Percentiles rank a stretch among this genome's conserved stretches.
Conservation (phyloP, 2,113 vertebrate species). For the Gnathonemus longibarbis region DNA sequence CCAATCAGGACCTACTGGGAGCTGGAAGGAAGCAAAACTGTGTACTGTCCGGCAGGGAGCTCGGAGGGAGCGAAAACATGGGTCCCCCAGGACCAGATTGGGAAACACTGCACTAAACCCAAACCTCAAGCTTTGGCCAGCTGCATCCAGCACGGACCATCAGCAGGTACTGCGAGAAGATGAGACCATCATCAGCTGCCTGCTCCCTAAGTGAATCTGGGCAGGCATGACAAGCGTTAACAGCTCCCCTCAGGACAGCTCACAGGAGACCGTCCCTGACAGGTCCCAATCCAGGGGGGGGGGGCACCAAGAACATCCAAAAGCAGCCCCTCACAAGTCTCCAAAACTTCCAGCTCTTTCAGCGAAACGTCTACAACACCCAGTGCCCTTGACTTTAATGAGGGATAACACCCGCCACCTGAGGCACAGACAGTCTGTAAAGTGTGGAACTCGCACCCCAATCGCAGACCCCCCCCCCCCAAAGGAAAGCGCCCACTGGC, state of each 20-base stretch:
- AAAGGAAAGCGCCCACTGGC: not conserved
- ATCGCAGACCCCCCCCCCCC: not conserved
- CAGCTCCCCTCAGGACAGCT: not conserved
- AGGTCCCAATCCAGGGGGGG: not conserved
- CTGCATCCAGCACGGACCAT: not conserved
- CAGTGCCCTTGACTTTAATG: not conserved
- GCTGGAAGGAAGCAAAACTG: no score
- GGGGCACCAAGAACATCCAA: not conserved
- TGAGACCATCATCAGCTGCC: not conserved
- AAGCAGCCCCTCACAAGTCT: not conserved
- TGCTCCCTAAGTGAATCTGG: not conserved
- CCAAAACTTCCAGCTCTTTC: not conserved
- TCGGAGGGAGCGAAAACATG: no score
- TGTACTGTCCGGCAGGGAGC: no score
- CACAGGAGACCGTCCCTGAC: not conserved
- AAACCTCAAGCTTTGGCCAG: not conserved
- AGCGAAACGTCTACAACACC: not conserved
- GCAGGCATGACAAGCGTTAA: not conserved
- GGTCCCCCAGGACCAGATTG: no score
- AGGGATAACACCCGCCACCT: not conserved
- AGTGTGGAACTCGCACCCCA: not conserved
- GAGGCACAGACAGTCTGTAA: not conserved
- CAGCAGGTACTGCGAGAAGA: not conserved
- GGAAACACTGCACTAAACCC: not conserved
- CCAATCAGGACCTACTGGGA: no score